These are phyloP conservation scores for Hypena proboscidalis DNA, from an alignment of 2,888 invertebrate genomes.

Conservation along the genomic window DNA sequence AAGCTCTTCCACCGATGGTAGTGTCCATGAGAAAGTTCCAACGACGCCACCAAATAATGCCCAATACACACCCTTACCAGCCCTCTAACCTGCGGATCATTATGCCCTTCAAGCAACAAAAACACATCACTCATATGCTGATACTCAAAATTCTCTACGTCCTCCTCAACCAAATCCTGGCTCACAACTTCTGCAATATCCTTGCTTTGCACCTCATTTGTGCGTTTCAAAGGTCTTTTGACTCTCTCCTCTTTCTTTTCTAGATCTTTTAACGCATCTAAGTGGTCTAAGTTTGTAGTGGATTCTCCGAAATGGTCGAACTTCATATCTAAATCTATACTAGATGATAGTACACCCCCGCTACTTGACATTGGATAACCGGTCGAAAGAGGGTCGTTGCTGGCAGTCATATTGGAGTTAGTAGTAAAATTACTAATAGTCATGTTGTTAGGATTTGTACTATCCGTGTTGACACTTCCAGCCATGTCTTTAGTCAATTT, in stretches of 20 bases:
- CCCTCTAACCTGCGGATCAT: constrained; percentile 93
- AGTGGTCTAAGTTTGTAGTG: constrained; percentile 63
- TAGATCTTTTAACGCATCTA: constrained; percentile 51
- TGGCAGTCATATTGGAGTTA: constrained; percentile 76
- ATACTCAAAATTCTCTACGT: constrained; percentile 57
- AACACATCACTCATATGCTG: constrained; percentile 90
- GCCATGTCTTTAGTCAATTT: constrained; percentile 64
- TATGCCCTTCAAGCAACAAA: constrained; percentile 87
- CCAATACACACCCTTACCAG: constrained; percentile 88
- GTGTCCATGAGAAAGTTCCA: constrained; percentile 84
- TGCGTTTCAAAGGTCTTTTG: constrained; percentile 54
- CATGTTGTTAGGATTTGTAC: constrained; percentile 75
- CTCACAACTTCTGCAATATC: constrained; percentile 14
- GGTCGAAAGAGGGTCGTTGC: constrained; percentile 69
- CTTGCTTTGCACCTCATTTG: constrained; percentile 52
- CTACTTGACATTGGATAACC: constrained; percentile 79
- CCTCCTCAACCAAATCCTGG: constrained; percentile 42
- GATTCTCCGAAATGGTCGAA: constrained; percentile 87
- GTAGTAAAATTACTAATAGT: constrained; percentile 76
- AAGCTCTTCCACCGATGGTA: constrained; percentile 80
- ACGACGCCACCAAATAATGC: constrained; percentile 86
- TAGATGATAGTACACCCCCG: constrained; percentile 68
- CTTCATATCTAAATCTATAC: constrained; percentile 85
- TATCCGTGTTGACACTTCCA: constrained; percentile 72
- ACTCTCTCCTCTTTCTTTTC: constrained; percentile 50